Conservation (phyloP, 1,140 invertebrate genomes). For the Whitmania pigra region DNA sequence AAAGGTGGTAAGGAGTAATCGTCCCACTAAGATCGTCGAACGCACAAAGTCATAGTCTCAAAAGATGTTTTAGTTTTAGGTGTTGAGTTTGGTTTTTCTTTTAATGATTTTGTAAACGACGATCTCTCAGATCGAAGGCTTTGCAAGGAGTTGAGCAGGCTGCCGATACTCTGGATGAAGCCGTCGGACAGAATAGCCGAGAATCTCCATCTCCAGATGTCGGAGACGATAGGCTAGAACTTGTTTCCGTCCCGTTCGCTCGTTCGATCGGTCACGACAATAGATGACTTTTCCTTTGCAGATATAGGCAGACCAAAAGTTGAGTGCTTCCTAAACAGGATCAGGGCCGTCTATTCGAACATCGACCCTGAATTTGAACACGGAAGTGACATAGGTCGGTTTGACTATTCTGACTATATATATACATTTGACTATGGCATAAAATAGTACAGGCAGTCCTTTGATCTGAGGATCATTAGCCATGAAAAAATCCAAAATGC, state of each 20-base stretch:
- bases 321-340: constrained; percentile 32
- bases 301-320: constrained; percentile 34
- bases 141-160: constrained; percentile 32
- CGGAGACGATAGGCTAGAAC: constrained; percentile 29
- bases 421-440: too few relatives aligned
- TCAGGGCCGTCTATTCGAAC: constrained; percentile 33
- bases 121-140: constrained; percentile 30
- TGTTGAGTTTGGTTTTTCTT: too few relatives aligned
- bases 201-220: constrained; percentile 29
- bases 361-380: constrained; percentile 33
- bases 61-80: too few relatives aligned
- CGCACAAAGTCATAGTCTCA: too few relatives aligned
- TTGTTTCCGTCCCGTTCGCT: constrained; percentile 11
- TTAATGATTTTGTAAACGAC: background rate
- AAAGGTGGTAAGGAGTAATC: constrained; percentile 26
- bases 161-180: constrained; percentile 36
- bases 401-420: too few relatives aligned
- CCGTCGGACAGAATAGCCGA: constrained; percentile 30
- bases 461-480: too few relatives aligned
- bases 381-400: constrained; percentile 27
- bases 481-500: too few relatives aligned
- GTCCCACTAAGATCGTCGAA: background rate
- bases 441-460: too few relatives aligned
- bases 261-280: constrained; percentile 27
- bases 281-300: constrained; percentile 30